Percentiles rank a stretch among this genome's conserved stretches.
These are phyloP conservation scores for Erebia epiphron DNA, from an alignment of 2,888 invertebrate genomes.

Conservation along the genomic window DNA sequence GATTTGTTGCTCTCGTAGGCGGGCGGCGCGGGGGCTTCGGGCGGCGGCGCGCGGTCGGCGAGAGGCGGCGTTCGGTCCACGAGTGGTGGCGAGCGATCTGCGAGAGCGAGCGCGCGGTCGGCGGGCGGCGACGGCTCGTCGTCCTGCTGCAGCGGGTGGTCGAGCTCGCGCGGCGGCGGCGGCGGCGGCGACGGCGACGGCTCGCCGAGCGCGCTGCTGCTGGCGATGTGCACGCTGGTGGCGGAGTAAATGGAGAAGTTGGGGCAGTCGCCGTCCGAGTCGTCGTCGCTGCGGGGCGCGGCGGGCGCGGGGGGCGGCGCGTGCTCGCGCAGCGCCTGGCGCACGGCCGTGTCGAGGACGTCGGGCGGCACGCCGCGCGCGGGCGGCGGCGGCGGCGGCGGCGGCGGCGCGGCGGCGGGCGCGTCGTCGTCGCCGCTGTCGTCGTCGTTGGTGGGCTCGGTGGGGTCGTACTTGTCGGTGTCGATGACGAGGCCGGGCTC, in stretches of 20 bases:
- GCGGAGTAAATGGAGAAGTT: constrained; percentile 94
- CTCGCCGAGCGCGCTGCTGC: constrained; percentile 47
- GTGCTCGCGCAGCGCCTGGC: constrained; percentile 68
- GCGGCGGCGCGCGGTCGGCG: background rate
- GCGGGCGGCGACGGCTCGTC: constrained; percentile 42
- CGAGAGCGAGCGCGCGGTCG: background rate
- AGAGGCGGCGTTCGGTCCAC: no score
- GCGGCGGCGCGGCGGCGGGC: constrained; percentile 26
- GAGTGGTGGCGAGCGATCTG: background rate
- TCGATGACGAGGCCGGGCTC: constrained; percentile 84
- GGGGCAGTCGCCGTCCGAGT: constrained; percentile 89
- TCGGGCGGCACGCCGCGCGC: constrained; percentile 52
- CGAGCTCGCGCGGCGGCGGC: constrained; percentile 42
- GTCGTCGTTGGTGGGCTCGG: constrained; percentile 77
- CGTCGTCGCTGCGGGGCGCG: constrained; percentile 60
- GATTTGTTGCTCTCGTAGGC: constrained; percentile 47
- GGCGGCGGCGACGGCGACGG: constrained; percentile 25
- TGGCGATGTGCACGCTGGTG: constrained; percentile 89
- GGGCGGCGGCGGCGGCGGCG: constrained; percentile 38
- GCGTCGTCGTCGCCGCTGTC: constrained; percentile 56
- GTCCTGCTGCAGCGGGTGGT: constrained; percentile 58
- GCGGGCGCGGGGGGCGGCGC: constrained; percentile 53
- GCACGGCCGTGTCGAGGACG: constrained; percentile 64
- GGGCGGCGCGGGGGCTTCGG: constrained; percentile 19
- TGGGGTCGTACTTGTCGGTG: constrained; percentile 82